A percentile compares a stretch with the other conserved stretches of the same genome.
These are phyloP conservation scores for Perithous albicinctus DNA, from an alignment of 2,888 invertebrate genomes.

Conservation along the genomic window DNA sequence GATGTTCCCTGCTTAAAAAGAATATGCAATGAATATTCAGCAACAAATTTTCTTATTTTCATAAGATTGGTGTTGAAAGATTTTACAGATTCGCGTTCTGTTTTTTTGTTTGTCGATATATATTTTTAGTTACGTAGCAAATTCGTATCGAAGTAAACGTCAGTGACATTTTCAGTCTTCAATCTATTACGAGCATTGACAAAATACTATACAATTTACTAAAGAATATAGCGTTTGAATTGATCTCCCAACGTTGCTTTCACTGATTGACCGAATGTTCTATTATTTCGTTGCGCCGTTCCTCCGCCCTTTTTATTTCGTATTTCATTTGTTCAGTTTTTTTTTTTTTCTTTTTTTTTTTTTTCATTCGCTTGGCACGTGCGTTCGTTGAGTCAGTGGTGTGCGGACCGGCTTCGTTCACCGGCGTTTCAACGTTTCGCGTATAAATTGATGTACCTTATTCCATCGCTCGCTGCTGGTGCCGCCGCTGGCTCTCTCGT, in stretches of 20 bases:
- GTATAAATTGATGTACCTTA: slow-evolving; percentile 67
- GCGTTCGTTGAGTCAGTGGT: slow-evolving; percentile 27
- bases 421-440: slow-evolving; percentile 53
- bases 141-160: not conserved
- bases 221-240: not conserved
- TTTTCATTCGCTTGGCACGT: slow-evolving; percentile 49
- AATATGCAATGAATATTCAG: too few relatives aligned
- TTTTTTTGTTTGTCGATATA: too few relatives aligned
- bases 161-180: not conserved
- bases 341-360: too few relatives aligned
- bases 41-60: too few relatives aligned
- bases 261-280: slow-evolving; percentile 37
- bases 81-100: too few relatives aligned
- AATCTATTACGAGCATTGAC: not conserved
- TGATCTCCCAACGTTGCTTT: not conserved
- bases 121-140: not conserved
- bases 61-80: too few relatives aligned
- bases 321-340: slow-evolving; percentile 40
- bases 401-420: slow-evolving; percentile 3
- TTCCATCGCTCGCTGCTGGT: slow-evolving; percentile 54
- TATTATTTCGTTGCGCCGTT: slow-evolving; percentile 26
- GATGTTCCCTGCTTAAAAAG: too few relatives aligned
- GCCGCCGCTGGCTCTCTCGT: slow-evolving; percentile 32
- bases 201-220: not conserved
- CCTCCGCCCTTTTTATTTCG: slow-evolving; percentile 13